Base-by-base conservation (phyloP, 1,140 invertebrate species). In the Pseudoatta argentina region DNA sequence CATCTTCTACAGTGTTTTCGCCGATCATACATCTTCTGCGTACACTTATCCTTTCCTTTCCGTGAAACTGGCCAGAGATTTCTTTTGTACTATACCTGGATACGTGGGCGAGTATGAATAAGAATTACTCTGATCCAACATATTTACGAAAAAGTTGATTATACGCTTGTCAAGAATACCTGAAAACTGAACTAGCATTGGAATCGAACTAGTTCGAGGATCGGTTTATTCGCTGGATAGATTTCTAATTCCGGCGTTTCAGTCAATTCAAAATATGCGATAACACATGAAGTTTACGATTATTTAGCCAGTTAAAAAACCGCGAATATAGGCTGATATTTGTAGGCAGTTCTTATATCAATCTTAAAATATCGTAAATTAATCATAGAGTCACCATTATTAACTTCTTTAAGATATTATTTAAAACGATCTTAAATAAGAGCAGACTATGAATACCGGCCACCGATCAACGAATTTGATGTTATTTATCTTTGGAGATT, bases 11-110 rank as follows among this genome's bases (percentile, higher is more conserved):
- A 79, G 75, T 7, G 51, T 44, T 21, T 76, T 57, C 34, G 21
- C 16, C 55, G 86, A 63, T 89, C 87, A 82, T 89, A 89, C 88
- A 89, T 89, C 88, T 89, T 88, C 88, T 77, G 87, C 83, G 63
- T 69, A 81, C 53, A 53, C 27, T 59, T 64, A 59, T 61, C 34
- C 16, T 53, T 63, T 76, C 18, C 61, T 69, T 82, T 75, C 27
- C 39, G 16, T 8, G n/a, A 61, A 72, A 48, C 18, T 48, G 18
- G 66, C 30, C 27, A n/a, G 61, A 83, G 14, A 83, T 73, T 75
- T 83, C n/a, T 30, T 75, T 83, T 51, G 5, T 81, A 79, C 55
- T 39, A 67, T 51, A 44, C 44, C 16, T 71, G 51, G 1, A 71
- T 44, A 71, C 14, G 14, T 39, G 51, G n/a, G 14, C 7, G 18